Percentiles rank a stretch among this genome's conserved stretches.
Conservation (phyloP, 2,113 vertebrate genomes). For the Hypocryptadius cinnamomeus region DNA sequence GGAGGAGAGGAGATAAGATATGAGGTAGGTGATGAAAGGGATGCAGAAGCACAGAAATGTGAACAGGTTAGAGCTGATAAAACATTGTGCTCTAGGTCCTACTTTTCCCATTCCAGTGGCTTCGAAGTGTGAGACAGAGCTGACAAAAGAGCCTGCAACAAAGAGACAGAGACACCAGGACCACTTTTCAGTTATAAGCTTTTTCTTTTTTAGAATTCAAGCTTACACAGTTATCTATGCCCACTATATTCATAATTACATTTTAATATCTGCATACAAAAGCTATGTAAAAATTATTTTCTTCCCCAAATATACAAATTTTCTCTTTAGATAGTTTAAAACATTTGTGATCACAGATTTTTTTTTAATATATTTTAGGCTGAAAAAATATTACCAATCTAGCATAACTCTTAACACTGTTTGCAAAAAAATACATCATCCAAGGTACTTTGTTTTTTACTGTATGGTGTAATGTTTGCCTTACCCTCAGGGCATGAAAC, state of each 20-base stretch:
- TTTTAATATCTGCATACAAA: slow-evolving; percentile 83
- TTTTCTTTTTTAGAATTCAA: slow-evolving; percentile 77
- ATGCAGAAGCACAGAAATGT: background rate
- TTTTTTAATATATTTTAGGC: slow-evolving; percentile 72
- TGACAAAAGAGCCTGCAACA: background rate
- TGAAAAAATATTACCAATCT: slow-evolving; percentile 77
- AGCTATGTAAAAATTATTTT: slow-evolving; percentile 83
- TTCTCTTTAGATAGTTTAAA: slow-evolving; percentile 79
- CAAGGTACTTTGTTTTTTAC: slow-evolving; percentile 53
- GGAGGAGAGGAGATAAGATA: background rate
- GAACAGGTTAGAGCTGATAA: background rate
- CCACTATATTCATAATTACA: slow-evolving; percentile 81
- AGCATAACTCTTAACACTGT: slow-evolving; percentile 77
- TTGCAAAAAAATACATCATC: slow-evolving; percentile 68
- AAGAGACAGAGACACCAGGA: slow-evolving; percentile 62
- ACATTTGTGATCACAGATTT: slow-evolving; percentile 78
- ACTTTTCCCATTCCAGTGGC: background rate
- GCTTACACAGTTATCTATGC: slow-evolving; percentile 78
- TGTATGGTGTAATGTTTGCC: slow-evolving; percentile 34
- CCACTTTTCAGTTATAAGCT: slow-evolving; percentile 66
- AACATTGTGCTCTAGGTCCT: background rate
- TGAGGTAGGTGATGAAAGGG: background rate
- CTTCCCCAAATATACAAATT: slow-evolving; percentile 82
- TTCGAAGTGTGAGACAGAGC: background rate
- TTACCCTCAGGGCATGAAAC: slow-evolving; percentile 69